Percentiles rank a stretch among this genome's conserved stretches.
phyloP scores from a whole-genome alignment of 2,888 invertebrate genomes.

The Gasteruption jaculator region DNA sequence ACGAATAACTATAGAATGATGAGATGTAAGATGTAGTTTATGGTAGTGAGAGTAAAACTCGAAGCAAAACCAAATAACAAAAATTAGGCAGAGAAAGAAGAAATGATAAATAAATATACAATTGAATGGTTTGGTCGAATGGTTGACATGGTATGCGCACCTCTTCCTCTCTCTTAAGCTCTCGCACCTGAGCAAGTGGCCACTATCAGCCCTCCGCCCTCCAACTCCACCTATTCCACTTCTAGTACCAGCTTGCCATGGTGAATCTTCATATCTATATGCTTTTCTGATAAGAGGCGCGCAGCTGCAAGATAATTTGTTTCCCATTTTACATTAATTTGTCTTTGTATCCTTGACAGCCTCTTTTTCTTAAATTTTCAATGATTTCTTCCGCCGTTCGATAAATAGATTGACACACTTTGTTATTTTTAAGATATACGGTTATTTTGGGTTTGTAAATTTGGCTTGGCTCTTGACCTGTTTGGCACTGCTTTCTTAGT shows the following conservation, averaged over 20 bases:
- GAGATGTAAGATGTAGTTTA: no score
- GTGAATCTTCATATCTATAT: conserved; percentile 94
- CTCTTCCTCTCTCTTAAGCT: conserved; percentile 53
- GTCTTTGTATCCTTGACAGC: conserved; percentile 12
- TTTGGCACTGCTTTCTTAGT: conserved; percentile 34
- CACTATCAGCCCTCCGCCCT: conserved; percentile 49
- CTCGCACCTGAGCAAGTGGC: conserved; percentile 71
- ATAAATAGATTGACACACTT: conserved; percentile 18
- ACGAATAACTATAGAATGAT: no score
- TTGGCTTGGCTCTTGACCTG: conserved; percentile 36
- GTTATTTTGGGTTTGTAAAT: no score
- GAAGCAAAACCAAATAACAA: no score
- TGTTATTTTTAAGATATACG: no score
- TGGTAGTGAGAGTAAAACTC: no score
- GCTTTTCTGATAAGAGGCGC: conserved; percentile 94
- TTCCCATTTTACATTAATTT: conserved; percentile 69
- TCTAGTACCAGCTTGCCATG: conserved; percentile 72
- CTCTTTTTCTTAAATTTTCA: conserved; percentile 12
- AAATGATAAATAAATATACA: no score
- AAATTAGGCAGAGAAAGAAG: no score
- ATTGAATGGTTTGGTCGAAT: conserved; percentile 37
- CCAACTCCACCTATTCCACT: conserved; percentile 36
- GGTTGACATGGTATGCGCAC: conserved; percentile 49
- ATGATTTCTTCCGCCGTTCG: conserved; percentile 24
- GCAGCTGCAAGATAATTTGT: conserved; percentile 95